phyloP scores from a whole-genome alignment of 35 echinoderm and acorn worm genomes.

The Stichopus chloronotus region DNA sequence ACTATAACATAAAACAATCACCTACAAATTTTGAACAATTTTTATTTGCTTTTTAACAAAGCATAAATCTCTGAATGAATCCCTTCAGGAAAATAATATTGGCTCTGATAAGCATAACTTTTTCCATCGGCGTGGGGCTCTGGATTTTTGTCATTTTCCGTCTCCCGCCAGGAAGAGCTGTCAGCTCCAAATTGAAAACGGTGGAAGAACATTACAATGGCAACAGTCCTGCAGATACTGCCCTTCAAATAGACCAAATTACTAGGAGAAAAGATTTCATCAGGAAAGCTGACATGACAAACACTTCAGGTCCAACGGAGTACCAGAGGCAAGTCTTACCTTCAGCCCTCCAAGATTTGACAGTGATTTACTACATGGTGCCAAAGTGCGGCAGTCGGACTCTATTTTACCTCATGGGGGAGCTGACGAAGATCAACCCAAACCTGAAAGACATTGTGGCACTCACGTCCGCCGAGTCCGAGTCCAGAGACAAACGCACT shows the following conservation, averaged over 20 bases:
- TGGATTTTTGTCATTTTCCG: background rate
- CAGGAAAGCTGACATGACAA: background rate
- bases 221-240: background rate
- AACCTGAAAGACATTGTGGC: conserved; percentile 14
- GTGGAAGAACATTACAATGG: background rate
- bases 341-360: background rate
- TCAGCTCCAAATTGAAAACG: background rate
- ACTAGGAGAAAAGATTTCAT: background rate
- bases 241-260: background rate
- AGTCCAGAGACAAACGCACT: conserved; percentile 11
- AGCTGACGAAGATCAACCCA: conserved; percentile 33
- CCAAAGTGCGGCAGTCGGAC: conserved; percentile 53
- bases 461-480: background rate
- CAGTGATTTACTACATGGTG: conserved; percentile 35
- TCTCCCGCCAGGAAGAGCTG: background rate
- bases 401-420: conserved; percentile 39
- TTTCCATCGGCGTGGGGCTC: background rate
- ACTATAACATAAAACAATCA: too few relatives aligned
- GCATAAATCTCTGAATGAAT: background rate
- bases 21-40: background rate
- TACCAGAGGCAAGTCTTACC: background rate
- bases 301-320: background rate
- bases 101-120: background rate
- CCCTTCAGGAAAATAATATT: background rate
- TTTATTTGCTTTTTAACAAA: background rate